Conservation (phyloP, 2,113 vertebrate genomes). For the Lepidothrix coronata region DNA sequence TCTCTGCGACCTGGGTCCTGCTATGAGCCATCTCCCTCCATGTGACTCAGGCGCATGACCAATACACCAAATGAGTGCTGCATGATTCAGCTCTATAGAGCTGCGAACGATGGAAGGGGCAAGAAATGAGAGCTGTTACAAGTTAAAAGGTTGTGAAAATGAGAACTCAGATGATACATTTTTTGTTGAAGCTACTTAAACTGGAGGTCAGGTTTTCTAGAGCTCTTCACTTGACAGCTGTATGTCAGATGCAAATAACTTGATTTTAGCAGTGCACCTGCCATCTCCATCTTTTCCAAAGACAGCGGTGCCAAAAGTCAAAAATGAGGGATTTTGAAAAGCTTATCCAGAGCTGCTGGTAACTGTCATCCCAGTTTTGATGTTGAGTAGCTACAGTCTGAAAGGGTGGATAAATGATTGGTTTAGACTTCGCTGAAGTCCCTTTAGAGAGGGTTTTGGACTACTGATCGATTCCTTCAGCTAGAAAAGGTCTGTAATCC, state of each 20-base stretch:
- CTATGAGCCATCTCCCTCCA: not conserved
- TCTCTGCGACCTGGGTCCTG: not conserved
- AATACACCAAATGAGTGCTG: not conserved
- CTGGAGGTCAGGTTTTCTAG: not conserved
- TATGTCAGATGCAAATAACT: not conserved
- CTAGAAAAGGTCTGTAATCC: not conserved
- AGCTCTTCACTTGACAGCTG: conserved; percentile 11
- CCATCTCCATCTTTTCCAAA: not conserved
- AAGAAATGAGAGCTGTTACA: not conserved
- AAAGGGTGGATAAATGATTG: not conserved
- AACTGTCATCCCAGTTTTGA: conserved; percentile 19
- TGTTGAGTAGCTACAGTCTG: not conserved
- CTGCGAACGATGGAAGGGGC: not conserved
- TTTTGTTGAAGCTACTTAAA: not conserved
- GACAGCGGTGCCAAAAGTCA: not conserved
- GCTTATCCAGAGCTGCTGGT: not conserved
- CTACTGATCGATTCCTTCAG: not conserved
- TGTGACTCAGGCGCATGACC: not conserved
- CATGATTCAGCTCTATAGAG: not conserved
- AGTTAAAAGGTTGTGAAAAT: not conserved
- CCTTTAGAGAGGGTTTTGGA: not conserved
- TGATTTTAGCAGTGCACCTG: conserved; percentile 1
- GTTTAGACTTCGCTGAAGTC: not conserved
- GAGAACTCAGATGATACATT: not conserved
- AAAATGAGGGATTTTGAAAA: not conserved